Evolutionary conservation across 1,140 invertebrate species (phyloP).

Genomic region (Hypothenemus hampei): DNA sequence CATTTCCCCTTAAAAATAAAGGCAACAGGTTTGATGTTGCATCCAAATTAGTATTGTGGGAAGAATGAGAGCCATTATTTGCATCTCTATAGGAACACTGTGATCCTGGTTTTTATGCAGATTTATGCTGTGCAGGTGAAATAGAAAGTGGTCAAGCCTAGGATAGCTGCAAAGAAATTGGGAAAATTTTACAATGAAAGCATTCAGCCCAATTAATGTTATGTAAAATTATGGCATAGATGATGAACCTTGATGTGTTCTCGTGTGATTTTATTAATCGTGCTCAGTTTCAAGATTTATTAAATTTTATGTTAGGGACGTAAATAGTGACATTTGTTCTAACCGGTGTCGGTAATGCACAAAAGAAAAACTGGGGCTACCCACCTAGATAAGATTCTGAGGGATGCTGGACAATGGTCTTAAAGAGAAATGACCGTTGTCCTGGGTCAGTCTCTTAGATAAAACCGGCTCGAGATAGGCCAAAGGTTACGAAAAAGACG

Average conservation of each 20-base stretch:
- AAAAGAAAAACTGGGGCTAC: slow-evolving; percentile 2
- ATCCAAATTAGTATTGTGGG: no score
- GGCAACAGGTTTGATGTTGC: no score
- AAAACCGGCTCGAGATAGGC: slow-evolving; percentile 6
- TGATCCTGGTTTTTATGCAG: no score
- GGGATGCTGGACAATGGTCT: slow-evolving; percentile 7
- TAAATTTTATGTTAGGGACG: no score
- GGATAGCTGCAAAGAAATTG: not conserved
- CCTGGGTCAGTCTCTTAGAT: not conserved
- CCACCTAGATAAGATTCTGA: slow-evolving; percentile 1
- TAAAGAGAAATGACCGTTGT: slow-evolving; percentile 8
- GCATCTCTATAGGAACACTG: no score
- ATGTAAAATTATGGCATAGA: slow-evolving; percentile 4
- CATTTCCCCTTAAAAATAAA: no score
- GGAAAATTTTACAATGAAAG: no score
- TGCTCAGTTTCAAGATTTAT: no score
- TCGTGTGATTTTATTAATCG: no score
- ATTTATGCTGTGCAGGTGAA: not conserved
- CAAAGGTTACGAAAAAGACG: slow-evolving; percentile 10
- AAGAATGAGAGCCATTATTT: no score
- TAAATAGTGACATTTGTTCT: slow-evolving; percentile 2
- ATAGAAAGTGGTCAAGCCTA: not conserved
- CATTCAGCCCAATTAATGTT: not conserved
- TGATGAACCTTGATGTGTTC: no score
- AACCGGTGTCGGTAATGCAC: slow-evolving; percentile 3